Conservation (phyloP, 2,797 vertebrate species). For the Okamejei kenojei region DNA sequence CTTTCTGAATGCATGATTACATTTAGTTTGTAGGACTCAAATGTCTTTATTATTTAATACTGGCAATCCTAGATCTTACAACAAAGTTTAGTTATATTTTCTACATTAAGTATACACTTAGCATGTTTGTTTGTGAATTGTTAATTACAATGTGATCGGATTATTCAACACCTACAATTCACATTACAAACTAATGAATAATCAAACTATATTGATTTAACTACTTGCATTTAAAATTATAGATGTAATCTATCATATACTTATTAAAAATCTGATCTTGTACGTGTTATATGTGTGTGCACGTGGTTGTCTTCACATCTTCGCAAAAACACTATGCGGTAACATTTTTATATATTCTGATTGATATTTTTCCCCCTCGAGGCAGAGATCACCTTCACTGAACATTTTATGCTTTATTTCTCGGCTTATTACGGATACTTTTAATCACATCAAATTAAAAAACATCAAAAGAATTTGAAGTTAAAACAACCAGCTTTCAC, state of each 20-base stretch:
- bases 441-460: no score
- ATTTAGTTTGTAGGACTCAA: conserved; percentile 17
- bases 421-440: no score
- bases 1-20: conserved; percentile 3
- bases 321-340: no score
- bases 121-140: background rate
- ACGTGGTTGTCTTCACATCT: no score
- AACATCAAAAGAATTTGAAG: no score
- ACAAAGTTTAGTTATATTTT: background rate
- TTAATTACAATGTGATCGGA: background rate
- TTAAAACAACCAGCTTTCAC: no score
- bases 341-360: no score
- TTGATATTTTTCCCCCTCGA: no score
- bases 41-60: background rate
- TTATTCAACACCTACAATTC: background rate
- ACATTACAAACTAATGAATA: background rate
- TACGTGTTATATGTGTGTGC: no score
- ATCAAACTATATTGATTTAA: background rate
- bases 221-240: background rate
- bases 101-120: background rate
- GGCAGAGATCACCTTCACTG: no score
- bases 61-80: background rate
- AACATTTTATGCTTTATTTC: no score
- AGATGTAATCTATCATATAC: background rate
- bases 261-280: no score